Evolutionary conservation across 2,797 vertebrate genomes (phyloP).

Genomic region (Melanotaenia trifasciata): DNA sequence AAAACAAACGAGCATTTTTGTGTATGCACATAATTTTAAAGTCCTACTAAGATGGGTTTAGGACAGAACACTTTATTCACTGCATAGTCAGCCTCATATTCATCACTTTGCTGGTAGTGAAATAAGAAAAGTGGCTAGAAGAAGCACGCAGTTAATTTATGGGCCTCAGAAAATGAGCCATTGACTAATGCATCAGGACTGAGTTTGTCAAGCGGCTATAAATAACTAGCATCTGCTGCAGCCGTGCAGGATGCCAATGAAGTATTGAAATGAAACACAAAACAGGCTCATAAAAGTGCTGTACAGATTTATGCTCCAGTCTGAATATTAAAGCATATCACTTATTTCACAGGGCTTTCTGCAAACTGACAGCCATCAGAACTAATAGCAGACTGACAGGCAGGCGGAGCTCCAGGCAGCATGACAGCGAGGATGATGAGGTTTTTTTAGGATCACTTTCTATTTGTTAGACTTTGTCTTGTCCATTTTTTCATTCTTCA

Average conservation of each 20-base stretch:
- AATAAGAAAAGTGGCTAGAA: constrained; percentile 10
- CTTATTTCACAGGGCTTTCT: constrained; percentile 67
- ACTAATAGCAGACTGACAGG: constrained; percentile 41
- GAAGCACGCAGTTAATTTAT: constrained; percentile 55
- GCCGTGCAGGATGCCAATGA: constrained; percentile 47
- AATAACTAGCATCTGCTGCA: constrained; percentile 55
- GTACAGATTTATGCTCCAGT: constrained; percentile 64
- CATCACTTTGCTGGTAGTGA: constrained; percentile 4
- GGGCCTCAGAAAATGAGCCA: constrained; percentile 41
- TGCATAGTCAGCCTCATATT: neutral
- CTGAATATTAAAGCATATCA: constrained; percentile 67
- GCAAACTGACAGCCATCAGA: constrained; percentile 60
- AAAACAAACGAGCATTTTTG: neutral
- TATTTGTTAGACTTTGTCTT: constrained; percentile 60
- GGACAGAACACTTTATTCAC: neutral
- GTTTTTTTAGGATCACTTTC: constrained; percentile 44
- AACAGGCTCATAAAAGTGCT: constrained; percentile 49
- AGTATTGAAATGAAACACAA: constrained; percentile 58
- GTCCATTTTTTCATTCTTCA: constrained; percentile 10
- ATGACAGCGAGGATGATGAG: constrained; percentile 38
- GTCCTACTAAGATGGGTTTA: neutral
- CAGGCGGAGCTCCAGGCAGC: constrained; percentile 46
- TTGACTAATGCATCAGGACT: constrained; percentile 53
- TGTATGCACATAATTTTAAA: neutral
- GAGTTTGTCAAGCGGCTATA: constrained; percentile 42